Conservation (phyloP, 2,113 vertebrate genomes). For the Caloenas nicobarica region DNA sequence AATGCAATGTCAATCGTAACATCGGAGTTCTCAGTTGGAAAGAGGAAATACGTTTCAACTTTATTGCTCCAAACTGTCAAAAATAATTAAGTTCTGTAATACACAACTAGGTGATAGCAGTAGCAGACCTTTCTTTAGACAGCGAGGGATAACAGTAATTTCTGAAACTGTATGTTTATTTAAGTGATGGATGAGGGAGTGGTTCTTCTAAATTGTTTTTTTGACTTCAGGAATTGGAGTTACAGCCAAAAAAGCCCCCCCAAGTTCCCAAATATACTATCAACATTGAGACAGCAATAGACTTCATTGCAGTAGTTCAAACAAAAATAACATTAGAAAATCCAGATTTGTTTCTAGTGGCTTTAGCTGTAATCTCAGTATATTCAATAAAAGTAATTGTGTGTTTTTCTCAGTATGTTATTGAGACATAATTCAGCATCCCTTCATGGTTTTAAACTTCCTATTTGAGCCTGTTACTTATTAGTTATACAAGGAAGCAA, state of each 20-base stretch:
- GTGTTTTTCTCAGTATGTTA: neutral
- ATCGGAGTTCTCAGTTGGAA: neutral
- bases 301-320: neutral
- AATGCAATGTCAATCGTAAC: neutral
- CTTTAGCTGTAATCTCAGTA: neutral
- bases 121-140: neutral
- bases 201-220: neutral
- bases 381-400: neutral
- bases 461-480: neutral
- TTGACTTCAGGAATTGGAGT: neutral
- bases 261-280: neutral
- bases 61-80: neutral
- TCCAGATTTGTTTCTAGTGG: neutral
- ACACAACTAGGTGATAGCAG: neutral
- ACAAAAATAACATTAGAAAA: neutral
- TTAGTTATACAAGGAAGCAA: neutral
- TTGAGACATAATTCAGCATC: neutral
- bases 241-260: neutral
- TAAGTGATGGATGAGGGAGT: neutral
- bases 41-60: neutral
- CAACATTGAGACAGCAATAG: neutral
- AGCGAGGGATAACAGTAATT: neutral
- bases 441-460: neutral
- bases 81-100: neutral
- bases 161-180: neutral